Base-by-base conservation (phyloP, 2,113 vertebrate genomes). In the Spea bombifrons region DNA sequence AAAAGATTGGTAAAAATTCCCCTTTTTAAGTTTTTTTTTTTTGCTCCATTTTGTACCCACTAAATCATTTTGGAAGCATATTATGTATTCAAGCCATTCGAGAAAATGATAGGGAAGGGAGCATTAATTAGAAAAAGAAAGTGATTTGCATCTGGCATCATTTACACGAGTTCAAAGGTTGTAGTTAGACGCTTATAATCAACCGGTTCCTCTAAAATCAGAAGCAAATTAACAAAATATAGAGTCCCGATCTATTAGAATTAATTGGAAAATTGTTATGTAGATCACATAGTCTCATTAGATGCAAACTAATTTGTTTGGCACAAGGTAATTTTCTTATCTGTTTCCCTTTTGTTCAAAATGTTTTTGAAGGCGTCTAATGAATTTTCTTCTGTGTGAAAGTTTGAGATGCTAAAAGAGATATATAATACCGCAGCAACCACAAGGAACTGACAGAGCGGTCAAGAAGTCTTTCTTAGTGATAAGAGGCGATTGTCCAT, bases 241-340 rank as follows among this genome's bases (percentile, higher is more conserved):
- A 61, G 53, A 61, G 63, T 43, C 65, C 43, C 55, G 45, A 76
- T 57, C 43, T 44, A 49, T 57, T 61, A 15, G 66, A 9, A 57
- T 8, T 68, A 68, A 69, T 69, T 76, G 75, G 66, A 76, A 69
- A 69, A 76, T 76, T 76, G 45, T 76, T 61, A 76, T 76, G 75
- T 69, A n/a, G 66, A 76, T 70, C 66, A 76, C 75, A 69, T 76
- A 59, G 17, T 69, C 75, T 76, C 75, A 76, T 76, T 76, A 76
- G 53, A 76, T 70, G 66, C 53, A 76, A 76, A 69, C 53, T 70
- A 76, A 76, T 76, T 70, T 76, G 75, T 48, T 76, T 70, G 53
- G 44, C n/a, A 70, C 45, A 59, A 76, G 16, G 75, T 45, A 15
- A 70, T 70, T 57, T 76, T 76, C 65, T 69, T 76, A 76, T 69